These are phyloP conservation scores for Aspidiotus rigidus DNA, from an alignment of 2,888 invertebrate species.

Conservation along the genomic window DNA sequence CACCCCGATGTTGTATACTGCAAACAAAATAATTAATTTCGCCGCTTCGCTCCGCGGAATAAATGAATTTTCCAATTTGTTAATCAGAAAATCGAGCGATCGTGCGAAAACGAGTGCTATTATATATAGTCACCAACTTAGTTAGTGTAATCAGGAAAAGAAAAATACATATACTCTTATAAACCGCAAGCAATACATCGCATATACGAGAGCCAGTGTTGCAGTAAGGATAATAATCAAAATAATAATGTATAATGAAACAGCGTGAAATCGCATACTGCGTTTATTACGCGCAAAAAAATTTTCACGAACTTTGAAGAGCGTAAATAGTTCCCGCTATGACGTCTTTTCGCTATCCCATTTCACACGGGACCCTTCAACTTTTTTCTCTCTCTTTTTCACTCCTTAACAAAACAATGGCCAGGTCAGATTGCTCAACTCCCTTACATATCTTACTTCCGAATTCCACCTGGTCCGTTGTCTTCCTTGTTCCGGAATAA, in stretches of 20 bases:
- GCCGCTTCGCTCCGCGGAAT: slow-evolving; percentile 13
- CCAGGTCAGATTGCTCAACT: slow-evolving; percentile 33
- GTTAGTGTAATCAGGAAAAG: slow-evolving; percentile 16
- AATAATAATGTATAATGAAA: background rate
- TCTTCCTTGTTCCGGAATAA: slow-evolving; percentile 32
- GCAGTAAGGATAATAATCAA: too few relatives aligned
- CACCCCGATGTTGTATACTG: background rate
- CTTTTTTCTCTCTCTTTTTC: background rate
- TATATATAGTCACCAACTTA: background rate
- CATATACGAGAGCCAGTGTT: too few relatives aligned
- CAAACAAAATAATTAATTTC: slow-evolving; percentile 30
- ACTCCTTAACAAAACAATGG: slow-evolving; percentile 14
- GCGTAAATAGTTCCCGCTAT: slow-evolving; percentile 29
- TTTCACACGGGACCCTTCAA: slow-evolving; percentile 31
- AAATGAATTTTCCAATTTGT: slow-evolving; percentile 29
- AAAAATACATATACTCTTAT: background rate
- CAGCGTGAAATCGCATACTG: background rate
- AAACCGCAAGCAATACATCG: background rate
- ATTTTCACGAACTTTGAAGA: slow-evolving; percentile 18
- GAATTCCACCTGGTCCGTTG: slow-evolving; percentile 32
- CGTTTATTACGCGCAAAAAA: slow-evolving; percentile 1
- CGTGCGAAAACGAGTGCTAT: slow-evolving; percentile 24
- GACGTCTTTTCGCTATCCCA: slow-evolving; percentile 27
- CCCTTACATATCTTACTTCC: slow-evolving; percentile 27
- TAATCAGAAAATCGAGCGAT: slow-evolving; percentile 30